Evolutionary conservation across 2,888 invertebrate genomes (phyloP).

Genomic region (Eupithecia dodoneata): DNA sequence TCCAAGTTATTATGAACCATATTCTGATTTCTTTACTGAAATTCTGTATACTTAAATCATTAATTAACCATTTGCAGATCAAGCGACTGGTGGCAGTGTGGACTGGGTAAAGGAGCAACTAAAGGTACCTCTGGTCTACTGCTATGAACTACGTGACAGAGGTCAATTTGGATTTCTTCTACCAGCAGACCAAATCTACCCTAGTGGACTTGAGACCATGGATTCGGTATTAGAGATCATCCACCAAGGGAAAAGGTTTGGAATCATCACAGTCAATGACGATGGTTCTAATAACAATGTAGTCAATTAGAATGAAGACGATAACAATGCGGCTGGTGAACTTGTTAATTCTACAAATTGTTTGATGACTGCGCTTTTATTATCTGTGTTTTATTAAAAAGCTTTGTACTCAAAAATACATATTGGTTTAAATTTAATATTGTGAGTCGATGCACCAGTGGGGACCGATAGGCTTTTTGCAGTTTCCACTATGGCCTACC

Average conservation of each 20-base stretch:
- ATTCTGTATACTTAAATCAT: neutral
- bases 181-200: slow-evolving; percentile 83
- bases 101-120: slow-evolving; percentile 69
- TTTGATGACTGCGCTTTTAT: slow-evolving; percentile 5
- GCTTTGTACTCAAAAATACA: neutral
- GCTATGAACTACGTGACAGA: slow-evolving; percentile 82
- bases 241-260: slow-evolving; percentile 59
- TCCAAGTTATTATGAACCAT: neutral
- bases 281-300: neutral
- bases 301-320: neutral
- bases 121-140: slow-evolving; percentile 63
- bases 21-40: neutral
- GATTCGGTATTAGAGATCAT: slow-evolving; percentile 74
- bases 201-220: slow-evolving; percentile 79
- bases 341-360: slow-evolving; percentile 12
- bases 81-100: slow-evolving; percentile 66
- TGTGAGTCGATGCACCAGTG: too few relatives aligned
- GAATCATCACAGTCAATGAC: slow-evolving; percentile 43
- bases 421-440: neutral
- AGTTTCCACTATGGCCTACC: too few relatives aligned
- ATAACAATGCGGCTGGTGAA: slow-evolving; percentile 7
- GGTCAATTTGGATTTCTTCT: slow-evolving; percentile 85
- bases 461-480: too few relatives aligned
- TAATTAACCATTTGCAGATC: slow-evolving; percentile 53
- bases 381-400: neutral